These are phyloP conservation scores for Solenopsis invicta DNA, from an alignment of 1,140 invertebrate genomes.

Conservation along the genomic window DNA sequence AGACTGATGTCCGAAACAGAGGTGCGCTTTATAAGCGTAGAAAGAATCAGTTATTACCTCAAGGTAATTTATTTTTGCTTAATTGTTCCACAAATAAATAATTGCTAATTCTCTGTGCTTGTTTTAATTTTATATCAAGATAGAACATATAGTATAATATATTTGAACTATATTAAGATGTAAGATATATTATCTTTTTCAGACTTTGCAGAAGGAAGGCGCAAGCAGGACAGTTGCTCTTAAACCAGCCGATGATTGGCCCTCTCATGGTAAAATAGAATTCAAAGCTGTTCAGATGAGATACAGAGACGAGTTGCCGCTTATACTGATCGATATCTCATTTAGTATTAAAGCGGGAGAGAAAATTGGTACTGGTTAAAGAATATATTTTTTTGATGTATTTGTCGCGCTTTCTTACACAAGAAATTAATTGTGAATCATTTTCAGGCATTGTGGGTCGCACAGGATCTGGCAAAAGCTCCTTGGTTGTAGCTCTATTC, in stretches of 20 bases:
- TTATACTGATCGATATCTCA: slow-evolving; percentile 87
- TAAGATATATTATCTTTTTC: neutral
- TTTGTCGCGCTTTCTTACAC: neutral
- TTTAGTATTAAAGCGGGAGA: slow-evolving; percentile 88
- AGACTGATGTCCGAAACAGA: slow-evolving; percentile 90
- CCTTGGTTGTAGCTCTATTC: slow-evolving; percentile 88
- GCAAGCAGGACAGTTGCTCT: slow-evolving; percentile 58
- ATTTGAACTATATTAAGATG: no score
- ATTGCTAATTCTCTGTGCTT: neutral
- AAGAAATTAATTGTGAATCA: slow-evolving; percentile 76
- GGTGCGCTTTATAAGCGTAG: slow-evolving; percentile 89
- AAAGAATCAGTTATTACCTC: slow-evolving; percentile 84
- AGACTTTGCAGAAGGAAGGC: slow-evolving; percentile 72
- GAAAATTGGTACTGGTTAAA: slow-evolving; percentile 88
- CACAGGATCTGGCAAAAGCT: slow-evolving; percentile 90
- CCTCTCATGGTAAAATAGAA: slow-evolving; percentile 86
- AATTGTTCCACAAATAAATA: slow-evolving; percentile 32
- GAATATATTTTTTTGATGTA: neutral
- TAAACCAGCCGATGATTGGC: slow-evolving; percentile 87
- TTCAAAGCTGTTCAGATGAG: slow-evolving; percentile 87
- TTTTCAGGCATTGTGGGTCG: slow-evolving; percentile 90
- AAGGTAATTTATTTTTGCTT: slow-evolving; percentile 69
- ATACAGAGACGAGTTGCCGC: slow-evolving; percentile 86
- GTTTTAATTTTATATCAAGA: neutral
- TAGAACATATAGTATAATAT: no score